Evolutionary conservation across 2,113 vertebrate genomes (phyloP).

Genomic region (Hemichromis elongatus): DNA sequence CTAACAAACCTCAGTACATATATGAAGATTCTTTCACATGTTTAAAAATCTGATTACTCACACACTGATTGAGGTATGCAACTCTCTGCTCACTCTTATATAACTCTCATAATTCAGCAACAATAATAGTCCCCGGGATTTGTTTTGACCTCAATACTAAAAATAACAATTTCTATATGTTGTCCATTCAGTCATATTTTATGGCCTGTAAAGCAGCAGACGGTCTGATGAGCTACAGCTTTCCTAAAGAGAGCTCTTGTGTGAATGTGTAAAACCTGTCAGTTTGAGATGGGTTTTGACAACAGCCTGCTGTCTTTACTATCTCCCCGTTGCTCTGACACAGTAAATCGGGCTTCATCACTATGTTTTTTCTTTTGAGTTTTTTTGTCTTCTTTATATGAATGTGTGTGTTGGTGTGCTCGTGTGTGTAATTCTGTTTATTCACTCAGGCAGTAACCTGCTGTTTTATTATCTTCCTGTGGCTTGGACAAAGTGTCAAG

Average conservation of each 20-base stretch:
- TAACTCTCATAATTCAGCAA: neutral
- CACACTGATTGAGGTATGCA: neutral
- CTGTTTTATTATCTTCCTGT: conserved; percentile 46
- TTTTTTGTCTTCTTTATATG: neutral
- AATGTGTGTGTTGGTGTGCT: neutral
- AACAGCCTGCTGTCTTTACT: conserved; percentile 29
- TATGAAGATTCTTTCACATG: neutral
- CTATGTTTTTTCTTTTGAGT: neutral
- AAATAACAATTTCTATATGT: neutral
- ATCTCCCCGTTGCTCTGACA: neutral
- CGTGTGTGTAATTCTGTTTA: conserved; percentile 9
- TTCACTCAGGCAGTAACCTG: conserved; percentile 27
- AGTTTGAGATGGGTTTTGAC: neutral
- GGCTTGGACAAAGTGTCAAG: conserved; percentile 23
- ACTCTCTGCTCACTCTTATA: neutral
- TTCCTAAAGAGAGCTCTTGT: neutral
- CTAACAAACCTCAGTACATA: neutral
- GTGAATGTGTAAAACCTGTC: neutral
- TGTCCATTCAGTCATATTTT: neutral
- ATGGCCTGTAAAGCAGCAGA: neutral
- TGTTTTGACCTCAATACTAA: neutral
- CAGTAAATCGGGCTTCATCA: neutral
- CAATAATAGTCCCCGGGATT: neutral
- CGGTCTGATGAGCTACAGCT: neutral
- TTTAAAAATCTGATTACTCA: neutral